Conservation (phyloP, 23 tunicate genomes). For the Ciona savignyi region DNA sequence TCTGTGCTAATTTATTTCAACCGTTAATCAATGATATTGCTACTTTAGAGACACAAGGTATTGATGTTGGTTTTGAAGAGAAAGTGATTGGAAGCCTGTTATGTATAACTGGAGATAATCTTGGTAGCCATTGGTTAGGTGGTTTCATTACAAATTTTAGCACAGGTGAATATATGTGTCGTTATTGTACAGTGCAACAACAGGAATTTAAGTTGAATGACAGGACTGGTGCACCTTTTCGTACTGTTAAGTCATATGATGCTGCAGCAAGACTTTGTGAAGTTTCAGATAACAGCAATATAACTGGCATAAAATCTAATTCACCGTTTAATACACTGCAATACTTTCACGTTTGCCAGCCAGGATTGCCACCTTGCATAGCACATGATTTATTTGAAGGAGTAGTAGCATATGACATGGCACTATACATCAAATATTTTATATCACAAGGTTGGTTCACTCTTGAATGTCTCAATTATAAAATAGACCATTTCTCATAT, state of each 20-base stretch:
- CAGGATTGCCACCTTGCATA: conserved; percentile 51
- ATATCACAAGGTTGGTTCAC: conserved; percentile 19
- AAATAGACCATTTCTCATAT: conserved; percentile 17
- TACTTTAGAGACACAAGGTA: too few species aligned
- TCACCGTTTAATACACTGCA: conserved; percentile 26
- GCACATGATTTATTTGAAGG: conserved; percentile 50
- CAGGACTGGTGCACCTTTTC: neutral
- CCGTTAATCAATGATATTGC: too few species aligned
- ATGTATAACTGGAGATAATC: too few species aligned
- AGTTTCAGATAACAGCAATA: neutral
- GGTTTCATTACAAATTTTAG: conserved; percentile 37
- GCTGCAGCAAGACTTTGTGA: neutral
- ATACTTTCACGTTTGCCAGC: conserved; percentile 28
- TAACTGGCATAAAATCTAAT: conserved; percentile 9
- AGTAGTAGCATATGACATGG: conserved; percentile 28
- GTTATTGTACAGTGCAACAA: conserved; percentile 11
- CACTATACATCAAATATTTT: conserved; percentile 27
- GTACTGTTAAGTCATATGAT: conserved; percentile 7
- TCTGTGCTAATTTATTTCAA: too few species aligned
- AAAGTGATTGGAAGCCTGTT: too few species aligned
- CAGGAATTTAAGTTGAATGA: neutral
- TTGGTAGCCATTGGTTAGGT: conserved; percentile 31
- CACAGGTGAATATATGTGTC: conserved; percentile 12
- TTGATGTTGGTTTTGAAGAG: too few species aligned
- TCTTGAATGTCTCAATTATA: conserved; percentile 11